These are phyloP conservation scores for Dendrocincla fuliginosa DNA, from an alignment of 2,797 vertebrate genomes.

Conservation along the genomic window DNA sequence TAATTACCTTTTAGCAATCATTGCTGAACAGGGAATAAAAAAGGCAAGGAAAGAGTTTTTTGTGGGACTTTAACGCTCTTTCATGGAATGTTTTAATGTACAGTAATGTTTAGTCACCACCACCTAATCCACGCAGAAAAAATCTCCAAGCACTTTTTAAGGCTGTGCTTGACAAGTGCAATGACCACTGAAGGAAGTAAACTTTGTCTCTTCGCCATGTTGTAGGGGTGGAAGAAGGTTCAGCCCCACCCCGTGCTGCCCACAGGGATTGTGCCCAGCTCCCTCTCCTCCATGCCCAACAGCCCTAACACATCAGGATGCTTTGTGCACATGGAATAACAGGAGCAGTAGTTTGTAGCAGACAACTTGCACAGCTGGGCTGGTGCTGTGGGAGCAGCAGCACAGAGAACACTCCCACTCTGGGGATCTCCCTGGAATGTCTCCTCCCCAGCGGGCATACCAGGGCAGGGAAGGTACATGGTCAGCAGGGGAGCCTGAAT, in stretches of 20 bases:
- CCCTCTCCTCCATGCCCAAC: fast-evolving
- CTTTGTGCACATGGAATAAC: fast-evolving
- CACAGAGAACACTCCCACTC: not conserved
- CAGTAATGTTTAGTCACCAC: not conserved
- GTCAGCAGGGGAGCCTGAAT: fast-evolving
- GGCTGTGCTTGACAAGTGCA: not conserved
- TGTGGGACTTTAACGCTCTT: not conserved
- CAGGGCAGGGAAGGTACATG: not conserved
- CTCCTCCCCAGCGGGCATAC: fast-evolving
- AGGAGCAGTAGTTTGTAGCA: fast-evolving
- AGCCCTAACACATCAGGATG: not conserved
- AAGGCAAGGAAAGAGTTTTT: not conserved
- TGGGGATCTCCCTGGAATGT: not conserved
- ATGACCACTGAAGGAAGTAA: not conserved
- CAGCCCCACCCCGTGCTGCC: fast-evolving
- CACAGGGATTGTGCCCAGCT: not conserved
- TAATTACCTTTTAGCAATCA: not conserved
- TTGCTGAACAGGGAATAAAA: not conserved
- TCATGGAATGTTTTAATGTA: not conserved
- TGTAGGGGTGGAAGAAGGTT: not conserved
- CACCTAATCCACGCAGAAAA: not conserved
- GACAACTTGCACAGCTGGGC: not conserved
- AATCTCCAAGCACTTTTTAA: not conserved
- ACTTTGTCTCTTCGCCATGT: not conserved
- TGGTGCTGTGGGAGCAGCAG: not conserved